Evolutionary conservation across 2,113 vertebrate species (phyloP).

Genomic region (Micromys minutus): DNA sequence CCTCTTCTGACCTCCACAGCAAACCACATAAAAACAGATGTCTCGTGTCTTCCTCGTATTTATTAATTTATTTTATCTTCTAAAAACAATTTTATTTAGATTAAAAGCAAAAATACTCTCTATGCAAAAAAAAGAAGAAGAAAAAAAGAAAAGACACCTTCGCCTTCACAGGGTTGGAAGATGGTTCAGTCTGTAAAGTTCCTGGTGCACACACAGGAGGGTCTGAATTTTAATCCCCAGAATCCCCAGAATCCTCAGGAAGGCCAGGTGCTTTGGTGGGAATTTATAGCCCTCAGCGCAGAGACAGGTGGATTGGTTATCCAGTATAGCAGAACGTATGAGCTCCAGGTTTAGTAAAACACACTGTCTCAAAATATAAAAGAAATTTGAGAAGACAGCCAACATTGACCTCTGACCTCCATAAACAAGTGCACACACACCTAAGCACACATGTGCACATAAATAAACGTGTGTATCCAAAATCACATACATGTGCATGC

Average conservation of each 20-base stretch:
- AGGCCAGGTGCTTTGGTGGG: neutral
- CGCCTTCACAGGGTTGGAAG: neutral
- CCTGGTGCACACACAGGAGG: neutral
- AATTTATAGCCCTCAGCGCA: neutral
- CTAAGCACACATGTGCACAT: neutral
- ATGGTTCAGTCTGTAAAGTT: neutral
- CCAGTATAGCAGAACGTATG: no score
- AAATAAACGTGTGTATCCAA: neutral
- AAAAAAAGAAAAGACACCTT: no score
- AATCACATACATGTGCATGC: neutral
- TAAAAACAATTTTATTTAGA: neutral
- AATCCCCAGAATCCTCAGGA: neutral
- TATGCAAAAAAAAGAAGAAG: no score
- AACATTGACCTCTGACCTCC: neutral
- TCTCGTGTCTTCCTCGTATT: neutral
- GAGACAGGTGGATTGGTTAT: neutral
- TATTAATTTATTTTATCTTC: constrained; percentile 25
- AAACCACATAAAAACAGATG: neutral
- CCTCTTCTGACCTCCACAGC: neutral
- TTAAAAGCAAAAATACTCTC: neutral
- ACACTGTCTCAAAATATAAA: neutral
- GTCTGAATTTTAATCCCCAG: neutral
- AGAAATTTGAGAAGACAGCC: neutral
- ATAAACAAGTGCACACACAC: neutral
- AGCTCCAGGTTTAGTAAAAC: neutral